Evolutionary conservation across 2,888 invertebrate genomes (phyloP), one percentile per base, ranked within the genome.

Genomic region (Julus scanicus): DNA sequence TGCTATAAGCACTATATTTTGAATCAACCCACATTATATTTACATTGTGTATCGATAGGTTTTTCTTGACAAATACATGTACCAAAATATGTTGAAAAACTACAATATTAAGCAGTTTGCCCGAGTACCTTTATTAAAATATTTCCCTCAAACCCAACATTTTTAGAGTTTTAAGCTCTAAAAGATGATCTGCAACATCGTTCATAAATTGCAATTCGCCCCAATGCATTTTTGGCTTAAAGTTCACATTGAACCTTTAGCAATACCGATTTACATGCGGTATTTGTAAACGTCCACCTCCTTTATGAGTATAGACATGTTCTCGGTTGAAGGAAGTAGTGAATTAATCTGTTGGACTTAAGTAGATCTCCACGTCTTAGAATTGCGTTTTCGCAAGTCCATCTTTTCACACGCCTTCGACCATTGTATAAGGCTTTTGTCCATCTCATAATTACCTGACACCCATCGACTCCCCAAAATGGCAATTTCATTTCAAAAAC

Each of bases 341-440:
- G 80, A 80, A 80, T 80, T 80, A 80, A 80, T 80, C 80, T 37
- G 37, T 2, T 15, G 37, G 13, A 80, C 37, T 80, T 80, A 80
- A 80, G 80, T 80, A 80, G 80, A 80, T 80, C 37, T 80, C 15
- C 13, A 3, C 37, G 11, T 4, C 80, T 80, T 80, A 80, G 80
- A 80, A 39, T 29, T 13, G 37, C 37, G 29, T 80, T 80, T 80
- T 37, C 80, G 15, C 13, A 37, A 80, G 80, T 71, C 37, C 80
- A 37, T 80, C 80, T 80, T 80, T 37, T 15, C 37, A 39, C 80
- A 37, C 80, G 37, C 15, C 80, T 39, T 39, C 3, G 13, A 37
- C 13, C 37, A 15, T 80, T 80, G 80, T 80, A 39, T 13, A 80
- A 80, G 13, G 53, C 29, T 13, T 80, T 80, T 80, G 80, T 80